Evolutionary conservation across 2,888 invertebrate species (phyloP), one percentile per base, ranked within the genome.

Genomic region (Leptinotarsa juncta): DNA sequence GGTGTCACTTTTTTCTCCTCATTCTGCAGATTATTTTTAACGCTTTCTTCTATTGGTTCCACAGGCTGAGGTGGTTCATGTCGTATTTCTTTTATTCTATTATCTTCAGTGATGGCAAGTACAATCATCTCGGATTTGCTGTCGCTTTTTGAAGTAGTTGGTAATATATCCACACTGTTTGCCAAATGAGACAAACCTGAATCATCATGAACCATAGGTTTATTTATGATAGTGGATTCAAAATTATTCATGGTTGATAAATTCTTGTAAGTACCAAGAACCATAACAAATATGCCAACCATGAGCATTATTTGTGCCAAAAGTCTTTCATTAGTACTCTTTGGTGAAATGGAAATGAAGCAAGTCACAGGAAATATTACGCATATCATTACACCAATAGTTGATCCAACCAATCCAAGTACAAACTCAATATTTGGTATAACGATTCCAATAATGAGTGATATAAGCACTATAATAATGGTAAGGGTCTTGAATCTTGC

Each of bases 381-480:
- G 83, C 98, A 98, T 80, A 99, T 94, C 80, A 96, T 91, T 16
- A 97, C 95, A 0, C 99, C 99, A 81, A 98, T 97, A 0, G 98
- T 98, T 2, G 98, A 96, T 0, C 99, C 99, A 53, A 97, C 94
- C 51, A 99, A 89, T 0, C 98, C 98, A 74, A 99, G 91, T 71
- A 99, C 96, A 82, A 98, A 91, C 89, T 99, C 97, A 74, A 97
- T 96, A 85, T 96, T 97, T 18, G 99, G 99, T 81, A 98, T 93
- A 78, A 97, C 87, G 69, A 99, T 91, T 16, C 97, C 97, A 73
- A 95, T 91, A 73, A 93, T 88, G 68, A 98, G 89, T 0, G 97
- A 94, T 23, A 92, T 90, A 0, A 90, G 88, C 0, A 99, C 92
- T 77, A 98, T 95, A 20, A 91, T 88, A 15, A 95, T 88, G 0